Conservation (phyloP, 2,888 invertebrate genomes). For the Drosophila mimetica region DNA sequence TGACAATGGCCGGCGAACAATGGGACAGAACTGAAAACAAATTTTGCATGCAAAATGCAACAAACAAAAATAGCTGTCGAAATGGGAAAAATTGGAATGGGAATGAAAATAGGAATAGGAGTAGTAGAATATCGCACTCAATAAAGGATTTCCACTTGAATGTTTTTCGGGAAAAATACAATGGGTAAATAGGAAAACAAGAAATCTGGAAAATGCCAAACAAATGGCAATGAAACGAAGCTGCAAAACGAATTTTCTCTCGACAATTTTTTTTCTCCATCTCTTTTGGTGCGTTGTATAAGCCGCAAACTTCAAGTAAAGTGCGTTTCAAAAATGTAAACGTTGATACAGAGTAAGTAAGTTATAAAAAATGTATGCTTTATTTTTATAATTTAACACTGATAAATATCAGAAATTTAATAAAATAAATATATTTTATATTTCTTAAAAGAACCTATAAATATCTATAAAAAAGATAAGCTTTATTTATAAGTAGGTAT, state of each 20-base stretch:
- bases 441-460: too few species aligned
- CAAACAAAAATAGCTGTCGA: slow-evolving; percentile 52
- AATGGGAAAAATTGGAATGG: neutral
- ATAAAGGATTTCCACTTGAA: slow-evolving; percentile 74
- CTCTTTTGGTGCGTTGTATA: slow-evolving; percentile 7
- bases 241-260: slow-evolving; percentile 13
- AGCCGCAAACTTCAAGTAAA: slow-evolving; percentile 22
- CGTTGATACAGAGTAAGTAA: neutral
- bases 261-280: neutral
- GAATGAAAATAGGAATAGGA: slow-evolving; percentile 20
- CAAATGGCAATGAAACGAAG: slow-evolving; percentile 33
- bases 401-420: too few species aligned
- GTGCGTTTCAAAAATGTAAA: slow-evolving; percentile 6
- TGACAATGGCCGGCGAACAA: slow-evolving; percentile 61
- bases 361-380: too few species aligned
- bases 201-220: slow-evolving; percentile 21
- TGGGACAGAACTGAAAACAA: slow-evolving; percentile 63
- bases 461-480: too few species aligned
- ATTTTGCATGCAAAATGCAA: slow-evolving; percentile 72
- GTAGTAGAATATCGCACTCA: slow-evolving; percentile 33
- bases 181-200: slow-evolving; percentile 12
- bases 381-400: too few species aligned
- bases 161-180: slow-evolving; percentile 56
- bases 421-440: too few species aligned
- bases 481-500: too few species aligned